Conservation (phyloP, 2,888 invertebrate species). For the Arctia plantaginis region DNA sequence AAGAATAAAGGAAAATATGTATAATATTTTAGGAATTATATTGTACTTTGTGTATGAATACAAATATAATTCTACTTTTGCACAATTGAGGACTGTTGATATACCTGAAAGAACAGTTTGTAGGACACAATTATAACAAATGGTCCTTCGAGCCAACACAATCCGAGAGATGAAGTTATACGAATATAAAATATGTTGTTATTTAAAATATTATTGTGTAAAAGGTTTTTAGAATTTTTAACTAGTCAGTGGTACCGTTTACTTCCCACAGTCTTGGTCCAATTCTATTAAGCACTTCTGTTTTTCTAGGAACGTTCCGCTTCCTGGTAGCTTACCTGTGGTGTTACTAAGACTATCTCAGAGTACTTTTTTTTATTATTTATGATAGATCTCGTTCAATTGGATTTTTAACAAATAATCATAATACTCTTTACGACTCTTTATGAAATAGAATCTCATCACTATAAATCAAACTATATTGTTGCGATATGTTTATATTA, state of each 20-base stretch:
- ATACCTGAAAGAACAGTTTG: background rate
- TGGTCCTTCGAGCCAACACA: background rate
- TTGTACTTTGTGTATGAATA: background rate
- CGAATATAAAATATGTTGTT: background rate
- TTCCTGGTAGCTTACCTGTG: too few relatives aligned
- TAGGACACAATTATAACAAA: background rate
- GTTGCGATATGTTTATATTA: background rate
- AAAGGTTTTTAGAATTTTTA: background rate
- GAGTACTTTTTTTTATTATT: too few relatives aligned
- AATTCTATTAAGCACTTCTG: background rate
- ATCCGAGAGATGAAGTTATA: background rate
- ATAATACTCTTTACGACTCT: background rate
- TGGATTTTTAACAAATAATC: background rate
- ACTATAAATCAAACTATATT: background rate
- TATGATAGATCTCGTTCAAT: too few relatives aligned
- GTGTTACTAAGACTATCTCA: too few relatives aligned
- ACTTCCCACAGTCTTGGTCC: background rate
- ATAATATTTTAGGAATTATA: too few relatives aligned
- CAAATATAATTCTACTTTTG: background rate
- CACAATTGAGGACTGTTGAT: background rate
- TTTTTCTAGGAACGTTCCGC: background rate
- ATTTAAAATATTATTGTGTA: background rate
- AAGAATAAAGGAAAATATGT: too few relatives aligned
- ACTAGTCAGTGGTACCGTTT: background rate
- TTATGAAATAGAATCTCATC: background rate